Conservation (phyloP, 2,113 vertebrate genomes). For the Melanostigma gelatinosum region DNA sequence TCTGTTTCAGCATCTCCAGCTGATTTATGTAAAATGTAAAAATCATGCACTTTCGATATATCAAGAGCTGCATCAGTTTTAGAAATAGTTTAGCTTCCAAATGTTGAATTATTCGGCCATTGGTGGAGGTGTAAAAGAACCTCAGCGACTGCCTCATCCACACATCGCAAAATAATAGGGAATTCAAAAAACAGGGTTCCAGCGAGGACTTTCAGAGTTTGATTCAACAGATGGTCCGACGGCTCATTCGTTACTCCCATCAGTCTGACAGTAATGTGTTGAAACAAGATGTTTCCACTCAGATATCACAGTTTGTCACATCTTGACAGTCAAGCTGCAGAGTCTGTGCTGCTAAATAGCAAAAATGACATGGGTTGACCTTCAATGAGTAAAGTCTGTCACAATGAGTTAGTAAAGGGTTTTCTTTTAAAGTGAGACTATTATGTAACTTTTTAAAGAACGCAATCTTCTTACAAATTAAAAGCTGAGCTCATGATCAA, state of each 20-base stretch:
- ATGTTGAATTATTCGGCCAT: not conserved
- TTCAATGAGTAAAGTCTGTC: not conserved
- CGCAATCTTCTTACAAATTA: not conserved
- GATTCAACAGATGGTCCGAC: conserved; percentile 27
- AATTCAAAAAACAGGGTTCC: conserved; percentile 1
- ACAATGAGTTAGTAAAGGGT: not conserved
- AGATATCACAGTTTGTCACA: conserved; percentile 18
- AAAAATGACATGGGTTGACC: not conserved
- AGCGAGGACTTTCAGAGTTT: conserved; percentile 32
- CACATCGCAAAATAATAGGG: conserved; percentile 41
- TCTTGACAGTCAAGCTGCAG: conserved; percentile 6
- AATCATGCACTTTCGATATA: not conserved
- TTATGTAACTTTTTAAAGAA: not conserved
- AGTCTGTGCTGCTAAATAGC: not conserved
- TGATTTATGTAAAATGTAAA: conserved; percentile 21
- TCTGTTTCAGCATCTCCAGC: conserved; percentile 21
- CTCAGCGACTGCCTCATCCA: conserved; percentile 17
- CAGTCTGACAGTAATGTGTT: conserved; percentile 20
- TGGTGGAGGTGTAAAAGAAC: not conserved
- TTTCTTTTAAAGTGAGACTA: not conserved
- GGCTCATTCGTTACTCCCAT: conserved; percentile 18
- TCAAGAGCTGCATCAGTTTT: not conserved
- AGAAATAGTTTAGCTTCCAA: not conserved
- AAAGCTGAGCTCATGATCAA: not conserved
- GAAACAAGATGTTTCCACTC: conserved; percentile 28